Evolutionary conservation across 1,140 invertebrate genomes (phyloP).

Genomic region (Heliconius himera): DNA sequence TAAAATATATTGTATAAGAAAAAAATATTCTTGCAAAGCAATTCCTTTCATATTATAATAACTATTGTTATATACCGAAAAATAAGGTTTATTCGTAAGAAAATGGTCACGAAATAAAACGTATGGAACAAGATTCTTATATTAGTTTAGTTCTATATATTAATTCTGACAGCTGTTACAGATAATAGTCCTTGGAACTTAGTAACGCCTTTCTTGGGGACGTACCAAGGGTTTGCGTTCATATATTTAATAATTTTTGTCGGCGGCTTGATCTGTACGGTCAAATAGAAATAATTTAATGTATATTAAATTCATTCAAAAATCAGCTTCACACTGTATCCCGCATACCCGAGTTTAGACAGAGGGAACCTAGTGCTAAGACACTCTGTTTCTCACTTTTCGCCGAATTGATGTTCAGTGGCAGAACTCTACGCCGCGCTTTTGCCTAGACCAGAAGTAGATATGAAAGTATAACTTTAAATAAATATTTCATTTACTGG

Average conservation of each 20-base stretch:
- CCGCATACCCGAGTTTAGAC: no score
- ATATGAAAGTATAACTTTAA: no score
- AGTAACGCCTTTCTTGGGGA: constrained; percentile 16
- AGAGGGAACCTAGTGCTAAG: no score
- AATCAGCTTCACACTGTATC: no score
- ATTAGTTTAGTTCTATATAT: constrained; percentile 10
- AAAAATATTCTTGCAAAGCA: background rate
- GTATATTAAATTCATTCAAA: no score
- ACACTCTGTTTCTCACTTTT: no score
- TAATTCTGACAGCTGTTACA: constrained; percentile 11
- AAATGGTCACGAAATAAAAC: background rate
- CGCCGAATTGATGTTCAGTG: no score
- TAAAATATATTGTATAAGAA: background rate
- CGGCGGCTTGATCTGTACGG: background rate
- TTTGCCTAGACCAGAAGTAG: no score
- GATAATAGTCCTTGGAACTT: constrained; percentile 9
- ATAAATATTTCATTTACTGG: no score
- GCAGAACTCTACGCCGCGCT: no score
- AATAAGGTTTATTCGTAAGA: background rate
- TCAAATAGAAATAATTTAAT: no score
- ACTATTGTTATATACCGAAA: background rate
- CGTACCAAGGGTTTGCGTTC: background rate
- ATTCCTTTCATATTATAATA: background rate
- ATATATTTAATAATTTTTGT: background rate
- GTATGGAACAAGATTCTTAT: background rate